Evolutionary conservation across 2,113 vertebrate genomes (phyloP), one percentile per base, ranked within the genome.

Genomic region (Acanthochromis polyacanthus): DNA sequence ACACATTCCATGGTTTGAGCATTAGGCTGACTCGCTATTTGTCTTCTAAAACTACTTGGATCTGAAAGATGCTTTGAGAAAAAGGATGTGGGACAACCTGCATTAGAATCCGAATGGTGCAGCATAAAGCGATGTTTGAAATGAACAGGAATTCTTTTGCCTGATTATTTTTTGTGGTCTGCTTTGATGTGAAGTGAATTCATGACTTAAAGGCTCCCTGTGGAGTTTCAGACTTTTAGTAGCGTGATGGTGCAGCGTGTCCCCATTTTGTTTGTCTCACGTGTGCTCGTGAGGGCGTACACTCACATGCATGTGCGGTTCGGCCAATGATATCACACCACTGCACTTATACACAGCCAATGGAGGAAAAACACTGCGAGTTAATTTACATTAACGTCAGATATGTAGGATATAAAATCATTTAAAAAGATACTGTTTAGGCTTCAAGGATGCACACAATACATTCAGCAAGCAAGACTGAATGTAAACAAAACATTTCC

Each of bases 41-140:
- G 22, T 23, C 28, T 16, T 28, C 19, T 67, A 36, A 70, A 78
- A 20, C 36, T 60, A 17, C 23, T 28, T 3, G 52, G 57, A 64
- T 81, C 63, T 55, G 51, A 82, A 70, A 20, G 11, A 38, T 16
- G 58, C 40, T 75, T 71, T 65, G 45, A 51, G 62, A 64, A 11
- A 53, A n/a, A 15, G 16, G 19, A 22, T 48, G 10, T 19, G 3
- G 1, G 58, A 62, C 16, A 48, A 12, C 20, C 28, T 14, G 22
- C 61, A 52, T 23, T 45, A 40, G 73, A 81, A 40, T 48, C 32
- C 16, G 11, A 68, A 32, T 36, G 43, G 15, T 43, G 14, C 4
- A 19, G 51, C 17, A 0, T 66, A 25, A 60, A 48, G 52, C 60
- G 12, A 40, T 32, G 51, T 6, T 56, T 38, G 19, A 58, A 53